These are phyloP conservation scores for Osedax frankpressi DNA, from an alignment of 2,888 invertebrate genomes.

Conservation along the genomic window DNA sequence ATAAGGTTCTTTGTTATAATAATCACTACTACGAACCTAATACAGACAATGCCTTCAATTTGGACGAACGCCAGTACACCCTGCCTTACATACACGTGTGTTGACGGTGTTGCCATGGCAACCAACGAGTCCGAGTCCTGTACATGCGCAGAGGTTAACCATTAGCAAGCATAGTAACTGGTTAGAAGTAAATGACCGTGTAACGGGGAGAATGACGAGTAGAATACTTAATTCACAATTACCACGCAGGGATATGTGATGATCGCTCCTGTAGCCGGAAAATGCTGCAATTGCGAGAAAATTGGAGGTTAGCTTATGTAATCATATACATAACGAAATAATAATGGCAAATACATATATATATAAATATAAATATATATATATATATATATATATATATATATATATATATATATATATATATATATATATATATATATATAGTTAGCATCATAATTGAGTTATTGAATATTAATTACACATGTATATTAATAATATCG, in stretches of 20 bases:
- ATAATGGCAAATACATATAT: background rate
- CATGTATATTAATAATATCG: too few relatives aligned
- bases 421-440: background rate
- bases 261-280: background rate
- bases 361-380: background rate
- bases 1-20: too few relatives aligned
- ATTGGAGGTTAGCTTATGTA: background rate
- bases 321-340: background rate
- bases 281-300: conserved; percentile 6
- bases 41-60: background rate
- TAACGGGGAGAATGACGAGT: too few relatives aligned
- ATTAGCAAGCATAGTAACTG: background rate
- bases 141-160: background rate
- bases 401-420: background rate
- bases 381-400: background rate
- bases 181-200: too few relatives aligned
- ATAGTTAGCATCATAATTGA: background rate
- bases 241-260: conserved; percentile 6
- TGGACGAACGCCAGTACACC: background rate
- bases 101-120: background rate
- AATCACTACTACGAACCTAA: too few relatives aligned
- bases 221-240: too few relatives aligned
- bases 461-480: too few relatives aligned
- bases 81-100: conserved; percentile 1
- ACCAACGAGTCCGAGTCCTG: background rate